Conservation (phyloP, 2,888 invertebrate species). For the Sarcophaga carnaria region DNA sequence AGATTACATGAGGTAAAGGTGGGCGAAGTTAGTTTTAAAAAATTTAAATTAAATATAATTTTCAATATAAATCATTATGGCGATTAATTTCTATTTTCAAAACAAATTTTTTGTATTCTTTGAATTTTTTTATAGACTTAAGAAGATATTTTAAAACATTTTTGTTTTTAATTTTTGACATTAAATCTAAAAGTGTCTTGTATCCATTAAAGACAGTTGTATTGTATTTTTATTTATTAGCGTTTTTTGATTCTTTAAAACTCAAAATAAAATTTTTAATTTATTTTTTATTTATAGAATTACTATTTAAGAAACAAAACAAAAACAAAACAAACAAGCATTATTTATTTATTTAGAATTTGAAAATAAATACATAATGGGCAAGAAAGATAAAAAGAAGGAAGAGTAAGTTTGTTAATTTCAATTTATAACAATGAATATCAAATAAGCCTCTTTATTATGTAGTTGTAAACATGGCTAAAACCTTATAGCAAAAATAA, state of each 20-base stretch:
- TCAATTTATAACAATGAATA: neutral
- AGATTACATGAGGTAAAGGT: no score
- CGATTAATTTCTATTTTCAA: no score
- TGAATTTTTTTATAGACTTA: no score
- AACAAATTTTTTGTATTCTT: no score
- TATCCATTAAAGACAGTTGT: neutral
- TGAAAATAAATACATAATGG: constrained; percentile 72
- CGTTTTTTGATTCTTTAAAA: neutral
- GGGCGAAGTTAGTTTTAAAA: no score
- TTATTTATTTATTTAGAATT: constrained; percentile 38
- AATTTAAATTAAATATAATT: no score
- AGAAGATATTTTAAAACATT: no score
- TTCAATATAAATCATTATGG: no score
- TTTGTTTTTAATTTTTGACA: no score
- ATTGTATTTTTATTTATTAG: neutral
- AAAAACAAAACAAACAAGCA: constrained; percentile 29
- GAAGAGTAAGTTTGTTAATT: constrained; percentile 76
- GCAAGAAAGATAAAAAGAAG: constrained; percentile 80
- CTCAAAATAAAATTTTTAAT: constrained; percentile 12
- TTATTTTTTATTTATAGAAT: constrained; percentile 46
- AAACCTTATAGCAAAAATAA: constrained; percentile 23
- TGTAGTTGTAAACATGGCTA: constrained; percentile 59
- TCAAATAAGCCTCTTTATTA: neutral
- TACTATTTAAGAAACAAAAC: neutral
- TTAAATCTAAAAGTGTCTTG: neutral